Percentiles rank a stretch among this genome's conserved stretches.
phyloP scores from a whole-genome alignment of 2,888 invertebrate species.

The Cephalotes varians region DNA sequence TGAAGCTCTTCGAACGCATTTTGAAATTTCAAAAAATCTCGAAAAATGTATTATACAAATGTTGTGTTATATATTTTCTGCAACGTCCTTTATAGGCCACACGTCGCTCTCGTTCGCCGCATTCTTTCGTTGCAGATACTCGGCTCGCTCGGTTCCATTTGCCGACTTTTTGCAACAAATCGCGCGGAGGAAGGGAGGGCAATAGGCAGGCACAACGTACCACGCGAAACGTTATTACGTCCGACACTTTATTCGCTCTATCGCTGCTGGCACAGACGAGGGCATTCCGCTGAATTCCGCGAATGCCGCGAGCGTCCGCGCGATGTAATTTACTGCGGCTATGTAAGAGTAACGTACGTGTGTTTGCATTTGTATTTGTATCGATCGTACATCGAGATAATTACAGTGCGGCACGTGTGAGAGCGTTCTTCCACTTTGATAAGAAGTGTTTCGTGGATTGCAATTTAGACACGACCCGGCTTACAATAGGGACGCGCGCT shows the following conservation, averaged over 20 bases:
- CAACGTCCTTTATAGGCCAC: constrained; percentile 21
- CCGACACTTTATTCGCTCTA: constrained; percentile 48
- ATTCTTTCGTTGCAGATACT: constrained; percentile 30
- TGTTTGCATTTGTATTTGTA: neutral
- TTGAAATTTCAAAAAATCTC: neutral
- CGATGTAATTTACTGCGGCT: constrained; percentile 43
- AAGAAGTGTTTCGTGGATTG: constrained; percentile 45
- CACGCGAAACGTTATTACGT: constrained; percentile 53
- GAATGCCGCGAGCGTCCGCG: constrained; percentile 37
- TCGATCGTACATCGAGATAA: constrained; percentile 49
- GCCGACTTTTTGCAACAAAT: constrained; percentile 28
- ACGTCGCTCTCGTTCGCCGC: constrained; percentile 32
- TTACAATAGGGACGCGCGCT: constrained; percentile 14
- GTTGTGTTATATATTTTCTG: neutral
- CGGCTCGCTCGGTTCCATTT: constrained; percentile 13
- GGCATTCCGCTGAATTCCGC: constrained; percentile 43
- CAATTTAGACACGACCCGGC: constrained; percentile 34
- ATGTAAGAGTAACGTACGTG: constrained; percentile 35
- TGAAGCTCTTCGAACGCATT: neutral
- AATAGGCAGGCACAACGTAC: constrained; percentile 1
- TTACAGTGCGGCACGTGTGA: constrained; percentile 37
- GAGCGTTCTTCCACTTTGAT: constrained; percentile 44
- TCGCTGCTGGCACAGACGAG: constrained; percentile 12
- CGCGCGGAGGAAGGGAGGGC: neutral
- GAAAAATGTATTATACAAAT: neutral